Evolutionary conservation across 2,113 vertebrate genomes (phyloP), one percentile per base, ranked within the genome.

Genomic region (Rana temporaria): DNA sequence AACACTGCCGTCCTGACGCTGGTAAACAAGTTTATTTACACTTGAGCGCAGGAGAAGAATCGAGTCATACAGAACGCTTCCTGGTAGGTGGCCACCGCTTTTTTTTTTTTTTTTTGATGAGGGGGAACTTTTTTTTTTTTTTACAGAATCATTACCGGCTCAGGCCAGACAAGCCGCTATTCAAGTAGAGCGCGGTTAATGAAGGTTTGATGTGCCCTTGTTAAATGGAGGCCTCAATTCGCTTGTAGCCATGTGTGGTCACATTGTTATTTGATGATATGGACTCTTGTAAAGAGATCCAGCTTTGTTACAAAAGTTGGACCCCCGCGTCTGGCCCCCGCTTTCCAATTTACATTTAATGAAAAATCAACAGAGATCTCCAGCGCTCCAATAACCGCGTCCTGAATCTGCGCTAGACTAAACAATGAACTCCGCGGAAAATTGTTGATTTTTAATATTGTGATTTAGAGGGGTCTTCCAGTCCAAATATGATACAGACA

Each of bases 1-100:
- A 90, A 88, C 90, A 87, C 88, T 87, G 76, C 85, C 89, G 80
- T 90, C 90, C 90, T 84, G 89, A 92, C 86, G 86, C 79, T 75
- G 78, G 90, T 93, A 92, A 94, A 93, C 91, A 92, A 89, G 89
- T 88, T 91, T 91, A 90, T 93, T 93, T 92, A 90, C 87, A 92
- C 89, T 90, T 85, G 86, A 91, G 88, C 89, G 86, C 90, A 80
- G 85, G 90, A 59, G 80, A 89, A 90, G 92, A 93, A 91, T 90
- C 85, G 89, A 90, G 86, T 88, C 88, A 86, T 83, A 88, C 88
- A 90, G 90, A 84, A 86, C 84, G 85, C 85, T 84, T 90, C 88
- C 6, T 85, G 86, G 90, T 91, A 90, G 92, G 92, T 91, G 91
- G 92, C 88, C 85, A n/a, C 82, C 85, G 90, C 42, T 30, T 87